Evolutionary conservation across 37 sponge, comb jelly and placozoan species (phyloP), one percentile per base, ranked within the genome.

Genomic region (Crambe crambe): DNA sequence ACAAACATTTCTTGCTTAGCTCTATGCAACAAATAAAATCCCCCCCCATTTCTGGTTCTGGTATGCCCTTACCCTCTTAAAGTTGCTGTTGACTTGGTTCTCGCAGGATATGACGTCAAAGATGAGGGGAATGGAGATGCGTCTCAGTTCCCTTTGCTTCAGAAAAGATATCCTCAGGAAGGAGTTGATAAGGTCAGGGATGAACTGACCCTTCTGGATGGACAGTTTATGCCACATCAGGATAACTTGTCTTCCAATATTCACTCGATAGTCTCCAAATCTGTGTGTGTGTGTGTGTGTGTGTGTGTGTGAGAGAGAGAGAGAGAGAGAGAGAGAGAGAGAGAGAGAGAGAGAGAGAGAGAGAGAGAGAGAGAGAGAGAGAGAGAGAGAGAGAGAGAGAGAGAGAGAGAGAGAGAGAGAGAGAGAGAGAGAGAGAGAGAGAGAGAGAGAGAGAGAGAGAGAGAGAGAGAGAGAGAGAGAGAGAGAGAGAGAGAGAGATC

Each of bases 1-100:
- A n/a, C n/a, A n/a, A n/a, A n/a, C n/a, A n/a, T n/a, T n/a, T n/a
- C n/a, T n/a, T n/a, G n/a, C n/a, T n/a, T n/a, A n/a, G n/a, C n/a
- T n/a, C n/a, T n/a, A n/a, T n/a, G n/a, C n/a, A n/a, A n/a, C n/a
- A n/a, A n/a, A n/a, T n/a, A n/a, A n/a, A n/a, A n/a, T n/a, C n/a
- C n/a, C n/a, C n/a, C n/a, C n/a, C n/a, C n/a, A n/a, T n/a, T n/a
- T n/a, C n/a, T n/a, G n/a, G n/a, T n/a, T n/a, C n/a, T n/a, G n/a
- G n/a, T n/a, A n/a, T n/a, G n/a, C n/a, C n/a, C 87, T 66, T 44
- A 86, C 87, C 75, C 84, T 78, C 42, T 89, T 89, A 60, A 83
- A 81, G 75, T 79, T 82, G 22, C 83, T 67, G 0, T 51, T 74
- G 68, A 73, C 47, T 9, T 40, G 34, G 58, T 76, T 82, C 43